Evolutionary conservation across 1,140 invertebrate species (phyloP), one percentile per base, ranked within the genome.

Genomic region (Pygmarrhopalites habei): DNA sequence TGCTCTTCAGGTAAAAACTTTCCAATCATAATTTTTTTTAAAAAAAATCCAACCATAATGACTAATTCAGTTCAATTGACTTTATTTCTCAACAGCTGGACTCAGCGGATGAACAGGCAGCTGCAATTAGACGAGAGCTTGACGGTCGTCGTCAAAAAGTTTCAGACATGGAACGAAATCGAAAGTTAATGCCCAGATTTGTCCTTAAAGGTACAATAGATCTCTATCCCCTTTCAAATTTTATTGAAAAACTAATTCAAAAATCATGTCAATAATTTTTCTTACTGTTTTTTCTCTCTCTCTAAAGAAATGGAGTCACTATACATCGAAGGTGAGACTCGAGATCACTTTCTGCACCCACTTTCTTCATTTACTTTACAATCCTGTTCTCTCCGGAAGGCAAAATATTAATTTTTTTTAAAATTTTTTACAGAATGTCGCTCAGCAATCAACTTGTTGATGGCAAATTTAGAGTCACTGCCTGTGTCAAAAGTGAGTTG

Each of bases 281-380:
- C n/a, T n/a, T n/a, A n/a, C n/a, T n/a, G n/a, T n/a, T n/a, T n/a
- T n/a, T n/a, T n/a, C n/a, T n/a, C n/a, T n/a, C n/a, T n/a, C n/a
- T n/a, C n/a, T n/a, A n/a, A 99, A 84, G 96, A 99, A 80, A 99
- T 99, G 97, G 96, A 99, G 80, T 94, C 90, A 49, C 84, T 99
- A 72, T 99, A 98, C 80, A 89, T 98, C 67, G 96, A 99, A 81
- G n/a, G n/a, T n/a, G n/a, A n/a, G n/a, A n/a, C n/a, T n/a, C n/a
- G n/a, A n/a, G n/a, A n/a, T n/a, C n/a, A n/a, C n/a, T n/a, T n/a
- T n/a, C n/a, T n/a, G n/a, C n/a, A n/a, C n/a, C n/a, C n/a, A n/a
- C n/a, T n/a, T n/a, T n/a, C n/a, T n/a, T n/a, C n/a, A n/a, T n/a
- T n/a, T n/a, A n/a, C n/a, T n/a, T n/a, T n/a, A n/a, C n/a, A n/a